Base-by-base conservation (phyloP, 1,140 invertebrate species). In the Drosophila miranda region DNA sequence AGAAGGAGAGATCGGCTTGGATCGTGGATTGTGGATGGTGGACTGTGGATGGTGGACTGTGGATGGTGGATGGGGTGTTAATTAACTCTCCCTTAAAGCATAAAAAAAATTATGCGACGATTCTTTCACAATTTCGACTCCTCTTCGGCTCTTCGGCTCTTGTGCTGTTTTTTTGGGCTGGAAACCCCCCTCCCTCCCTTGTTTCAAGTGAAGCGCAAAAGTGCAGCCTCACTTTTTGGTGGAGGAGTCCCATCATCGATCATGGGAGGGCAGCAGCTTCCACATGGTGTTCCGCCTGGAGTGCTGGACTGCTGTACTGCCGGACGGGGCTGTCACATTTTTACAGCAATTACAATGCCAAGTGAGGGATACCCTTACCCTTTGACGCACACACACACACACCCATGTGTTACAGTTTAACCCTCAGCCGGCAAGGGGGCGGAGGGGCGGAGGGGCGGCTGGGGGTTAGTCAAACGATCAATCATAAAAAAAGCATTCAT, bases 401-500 rank as follows among this genome's bases (percentile, higher is more conserved):
- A n/a, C 16, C 63, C 81, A 84, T 84, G 78, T 84, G 81, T 60
- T 77, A 75, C 58, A 81, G 60, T 77, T 83, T 84, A 84, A 84
- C 81, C 80, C 79, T 72, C 45, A 14, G 41, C 11, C 21, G 60
- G 59, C 41, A 1, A 2, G 5, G 23, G 23, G 23, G 5, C 3
- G 21, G 21, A 1, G 21, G 3, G 21, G 3, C 2, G 23, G 23
- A 5, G 23, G 2, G 16, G 16, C 16, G 16, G 5, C 23, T 5
- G 23, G 23, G 23, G 23, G 23, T 4, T 74, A 64, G 59, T 54
- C 77, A 78, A 78, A 67, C 81, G 82, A 86, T 84, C 81, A 84
- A 84, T 84, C 80, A 79, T 86, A 73, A 51, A 60, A 64, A 64
- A 68, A 60, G 34, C 34, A 38, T 38, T 34, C 30, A 46, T 58